Evolutionary conservation across 2,888 invertebrate species (phyloP).

Genomic region (Archaeoteleia sp.): DNA sequence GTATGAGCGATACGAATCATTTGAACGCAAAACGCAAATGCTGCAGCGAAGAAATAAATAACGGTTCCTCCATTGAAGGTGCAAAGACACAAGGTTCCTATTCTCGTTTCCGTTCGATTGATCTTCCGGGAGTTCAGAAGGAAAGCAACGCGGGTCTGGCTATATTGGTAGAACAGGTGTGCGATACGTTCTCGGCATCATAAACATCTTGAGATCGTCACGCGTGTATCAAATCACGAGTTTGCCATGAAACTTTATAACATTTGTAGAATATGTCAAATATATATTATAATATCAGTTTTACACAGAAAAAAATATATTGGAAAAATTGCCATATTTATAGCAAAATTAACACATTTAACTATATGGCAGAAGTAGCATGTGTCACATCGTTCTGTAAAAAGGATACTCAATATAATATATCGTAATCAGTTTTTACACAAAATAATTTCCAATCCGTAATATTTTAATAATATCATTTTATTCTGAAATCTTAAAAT

Average conservation of each 20-base stretch:
- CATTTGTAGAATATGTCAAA: background rate
- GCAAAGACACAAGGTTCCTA: constrained; percentile 10
- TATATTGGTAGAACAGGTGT: constrained; percentile 68
- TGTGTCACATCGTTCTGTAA: too few relatives aligned
- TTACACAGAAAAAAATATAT: background rate
- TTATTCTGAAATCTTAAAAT: too few relatives aligned
- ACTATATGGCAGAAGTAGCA: too few relatives aligned
- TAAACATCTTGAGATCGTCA: constrained; percentile 11
- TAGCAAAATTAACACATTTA: background rate
- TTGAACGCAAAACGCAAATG: constrained; percentile 9
- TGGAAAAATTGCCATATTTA: background rate
- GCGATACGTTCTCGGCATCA: constrained; percentile 53
- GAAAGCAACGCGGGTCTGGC: constrained; percentile 62
- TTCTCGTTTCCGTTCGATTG: constrained; percentile 42
- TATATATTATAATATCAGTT: background rate
- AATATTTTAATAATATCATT: too few relatives aligned
- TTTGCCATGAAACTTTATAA: constrained; percentile 17
- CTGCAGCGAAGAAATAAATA: constrained; percentile 7
- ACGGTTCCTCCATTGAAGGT: background rate
- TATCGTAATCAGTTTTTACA: background rate
- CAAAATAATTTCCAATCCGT: too few relatives aligned
- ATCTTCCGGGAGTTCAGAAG: constrained; percentile 48
- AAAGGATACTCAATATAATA: too few relatives aligned
- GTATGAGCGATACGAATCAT: background rate
- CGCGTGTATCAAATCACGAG: constrained; percentile 30